A percentile compares a stretch with the other conserved stretches of the same genome.
phyloP scores from a whole-genome alignment of 2,797 vertebrate species.

The Morus bassanus region DNA sequence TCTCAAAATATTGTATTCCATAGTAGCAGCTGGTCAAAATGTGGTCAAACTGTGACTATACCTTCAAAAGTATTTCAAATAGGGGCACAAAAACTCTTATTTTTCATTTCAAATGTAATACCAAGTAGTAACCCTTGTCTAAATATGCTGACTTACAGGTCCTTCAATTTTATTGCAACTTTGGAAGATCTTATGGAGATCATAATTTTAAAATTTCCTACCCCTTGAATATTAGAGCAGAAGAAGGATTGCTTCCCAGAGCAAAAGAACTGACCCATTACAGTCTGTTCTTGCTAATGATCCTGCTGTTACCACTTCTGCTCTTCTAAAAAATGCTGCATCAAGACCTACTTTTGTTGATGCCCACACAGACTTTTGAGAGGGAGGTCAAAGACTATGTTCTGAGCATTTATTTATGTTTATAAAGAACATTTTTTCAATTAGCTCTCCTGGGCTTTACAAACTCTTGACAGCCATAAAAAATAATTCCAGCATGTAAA shows the following conservation, averaged over 20 bases:
- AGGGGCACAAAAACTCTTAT: not conserved
- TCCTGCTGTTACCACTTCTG: slow-evolving; percentile 25
- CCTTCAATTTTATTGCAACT: not conserved
- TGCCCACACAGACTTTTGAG: not conserved
- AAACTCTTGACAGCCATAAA: not conserved
- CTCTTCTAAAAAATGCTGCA: not conserved
- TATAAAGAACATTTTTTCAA: not conserved
- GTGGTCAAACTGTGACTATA: not conserved
- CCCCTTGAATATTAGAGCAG: not conserved
- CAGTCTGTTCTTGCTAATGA: not conserved
- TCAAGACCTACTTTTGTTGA: not conserved
- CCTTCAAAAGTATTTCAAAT: not conserved
- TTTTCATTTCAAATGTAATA: not conserved
- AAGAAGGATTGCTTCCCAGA: not conserved
- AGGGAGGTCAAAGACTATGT: not conserved
- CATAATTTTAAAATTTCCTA: not conserved
- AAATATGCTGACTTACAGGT: not conserved
- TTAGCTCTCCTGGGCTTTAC: not conserved
- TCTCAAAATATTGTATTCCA: not conserved
- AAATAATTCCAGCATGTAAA: not conserved
- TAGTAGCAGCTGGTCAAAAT: not conserved
- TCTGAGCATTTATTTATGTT: not conserved
- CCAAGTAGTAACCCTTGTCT: not conserved
- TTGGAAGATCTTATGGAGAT: not conserved
- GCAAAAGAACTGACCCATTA: not conserved